Conservation (phyloP, 2,888 invertebrate species). For the Panzeria rudis region DNA sequence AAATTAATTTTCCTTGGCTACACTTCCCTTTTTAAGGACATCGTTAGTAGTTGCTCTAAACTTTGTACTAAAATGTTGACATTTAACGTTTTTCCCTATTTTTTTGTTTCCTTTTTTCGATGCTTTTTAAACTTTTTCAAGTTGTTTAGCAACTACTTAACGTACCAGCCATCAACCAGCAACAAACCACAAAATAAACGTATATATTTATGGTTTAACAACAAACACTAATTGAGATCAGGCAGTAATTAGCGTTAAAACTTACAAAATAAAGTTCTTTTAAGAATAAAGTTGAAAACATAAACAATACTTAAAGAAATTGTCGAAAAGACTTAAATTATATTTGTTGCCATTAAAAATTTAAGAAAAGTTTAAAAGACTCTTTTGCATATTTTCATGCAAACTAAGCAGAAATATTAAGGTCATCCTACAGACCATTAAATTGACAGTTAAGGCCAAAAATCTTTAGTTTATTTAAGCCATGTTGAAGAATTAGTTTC, state of each 20-base stretch:
- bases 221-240: slow-evolving; percentile 69
- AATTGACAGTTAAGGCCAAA: slow-evolving; percentile 56
- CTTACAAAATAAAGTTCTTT: slow-evolving; percentile 29
- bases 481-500: slow-evolving; percentile 6
- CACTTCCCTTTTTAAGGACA: slow-evolving; percentile 45
- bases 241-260: slow-evolving; percentile 65
- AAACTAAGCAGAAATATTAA: slow-evolving; percentile 35
- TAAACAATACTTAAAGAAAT: slow-evolving; percentile 2
- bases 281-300: slow-evolving; percentile 1
- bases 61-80: slow-evolving; percentile 55
- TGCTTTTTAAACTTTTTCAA: slow-evolving; percentile 38
- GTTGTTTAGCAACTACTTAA: slow-evolving; percentile 63
- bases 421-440: slow-evolving; percentile 50
- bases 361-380: background rate
- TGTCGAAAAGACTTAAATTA: background rate
- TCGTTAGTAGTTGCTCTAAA: slow-evolving; percentile 28
- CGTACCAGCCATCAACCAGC: slow-evolving; percentile 22
- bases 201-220: slow-evolving; percentile 54
- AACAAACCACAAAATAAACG: slow-evolving; percentile 45
- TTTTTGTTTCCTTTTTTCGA: background rate
- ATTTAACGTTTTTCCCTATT: slow-evolving; percentile 23
- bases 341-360: background rate
- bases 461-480: slow-evolving; percentile 29
- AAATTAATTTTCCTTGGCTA: slow-evolving; percentile 3
- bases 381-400: background rate